Conservation (phyloP, 2,888 invertebrate species). For the Drosophila koepferae region DNA sequence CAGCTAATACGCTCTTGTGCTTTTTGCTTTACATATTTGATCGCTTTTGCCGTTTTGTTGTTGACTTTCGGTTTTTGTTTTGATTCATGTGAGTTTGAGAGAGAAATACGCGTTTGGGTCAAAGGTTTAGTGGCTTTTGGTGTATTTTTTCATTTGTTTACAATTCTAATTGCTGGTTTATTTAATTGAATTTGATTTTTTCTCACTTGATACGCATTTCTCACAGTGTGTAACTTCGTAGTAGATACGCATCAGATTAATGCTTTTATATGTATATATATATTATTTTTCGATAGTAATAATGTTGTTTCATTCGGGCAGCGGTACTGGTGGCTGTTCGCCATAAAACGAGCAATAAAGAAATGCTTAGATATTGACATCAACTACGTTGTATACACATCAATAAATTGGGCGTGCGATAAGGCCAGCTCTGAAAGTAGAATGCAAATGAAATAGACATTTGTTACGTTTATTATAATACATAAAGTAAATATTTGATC, state of each 20-base stretch:
- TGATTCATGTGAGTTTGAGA: conserved; percentile 52
- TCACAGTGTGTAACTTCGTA: conserved; percentile 39
- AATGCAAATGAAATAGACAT: conserved; percentile 25
- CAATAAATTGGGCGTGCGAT: conserved; percentile 33
- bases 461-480: not conserved
- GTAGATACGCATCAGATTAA: not conserved
- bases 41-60: conserved; percentile 14
- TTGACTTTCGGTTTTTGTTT: conserved; percentile 60
- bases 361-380: conserved; percentile 18
- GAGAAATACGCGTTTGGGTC: conserved; percentile 4
- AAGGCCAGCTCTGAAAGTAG: conserved; percentile 22
- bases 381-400: not conserved
- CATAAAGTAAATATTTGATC: conserved; percentile 7
- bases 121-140: conserved; percentile 16
- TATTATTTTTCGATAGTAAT: not conserved
- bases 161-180: conserved; percentile 27
- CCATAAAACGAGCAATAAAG: conserved; percentile 25
- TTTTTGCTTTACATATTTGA: not conserved
- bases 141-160: conserved; percentile 2
- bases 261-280: not conserved
- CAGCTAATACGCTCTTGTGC: not conserved
- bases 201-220: conserved; percentile 28
- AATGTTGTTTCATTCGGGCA: conserved; percentile 9
- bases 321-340: conserved; percentile 19
- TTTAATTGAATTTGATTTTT: conserved; percentile 27